phyloP scores from a whole-genome alignment of 2,888 invertebrate genomes.

The Himalopsyche japonica region DNA sequence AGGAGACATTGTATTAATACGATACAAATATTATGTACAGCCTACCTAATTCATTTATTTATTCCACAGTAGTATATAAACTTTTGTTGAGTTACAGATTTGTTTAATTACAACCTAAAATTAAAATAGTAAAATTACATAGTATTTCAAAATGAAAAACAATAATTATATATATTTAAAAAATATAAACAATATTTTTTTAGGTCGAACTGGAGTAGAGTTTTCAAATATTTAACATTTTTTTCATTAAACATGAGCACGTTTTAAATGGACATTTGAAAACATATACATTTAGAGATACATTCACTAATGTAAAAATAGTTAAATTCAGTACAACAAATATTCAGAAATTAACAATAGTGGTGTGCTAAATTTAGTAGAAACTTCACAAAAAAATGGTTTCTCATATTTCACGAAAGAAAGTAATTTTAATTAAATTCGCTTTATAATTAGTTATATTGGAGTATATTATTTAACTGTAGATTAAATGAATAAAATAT shows the following conservation, averaged over 20 bases:
- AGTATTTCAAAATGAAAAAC: not conserved
- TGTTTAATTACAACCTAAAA: not conserved
- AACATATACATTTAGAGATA: not conserved
- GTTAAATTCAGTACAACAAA: not conserved
- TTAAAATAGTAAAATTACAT: not conserved
- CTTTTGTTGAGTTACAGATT: not conserved
- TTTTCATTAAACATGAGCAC: too few species aligned
- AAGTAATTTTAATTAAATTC: not conserved
- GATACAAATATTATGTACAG: not conserved
- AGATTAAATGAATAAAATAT: not conserved
- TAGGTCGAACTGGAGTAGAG: too few species aligned
- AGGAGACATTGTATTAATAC: not conserved
- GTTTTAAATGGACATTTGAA: not conserved
- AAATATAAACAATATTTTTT: not conserved
- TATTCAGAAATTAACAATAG: too few species aligned
- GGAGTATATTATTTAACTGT: conserved; percentile 5
- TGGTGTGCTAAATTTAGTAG: too few species aligned
- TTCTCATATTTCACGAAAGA: not conserved
- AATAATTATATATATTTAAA: not conserved
- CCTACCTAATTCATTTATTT: not conserved
- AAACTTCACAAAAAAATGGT: too few species aligned
- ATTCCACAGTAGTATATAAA: not conserved
- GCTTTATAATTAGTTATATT: conserved; percentile 1
- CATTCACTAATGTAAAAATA: not conserved
- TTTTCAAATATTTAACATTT: too few species aligned